Percentiles rank a stretch among this genome's conserved stretches.
Conservation (phyloP, 1,140 invertebrate species). For the Cydia fagiglandana region DNA sequence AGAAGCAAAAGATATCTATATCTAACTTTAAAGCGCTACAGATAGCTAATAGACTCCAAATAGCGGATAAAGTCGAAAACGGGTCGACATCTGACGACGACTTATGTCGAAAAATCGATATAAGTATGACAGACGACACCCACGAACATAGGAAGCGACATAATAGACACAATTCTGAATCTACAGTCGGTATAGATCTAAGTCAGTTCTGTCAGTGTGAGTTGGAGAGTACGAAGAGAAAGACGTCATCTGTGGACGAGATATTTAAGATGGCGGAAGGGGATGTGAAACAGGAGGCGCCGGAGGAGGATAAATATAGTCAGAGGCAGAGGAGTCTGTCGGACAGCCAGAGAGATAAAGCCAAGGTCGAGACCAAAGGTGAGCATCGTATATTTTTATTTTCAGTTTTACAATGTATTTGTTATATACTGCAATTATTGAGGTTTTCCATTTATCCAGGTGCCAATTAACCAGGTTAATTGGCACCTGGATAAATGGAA, state of each 20-base stretch:
- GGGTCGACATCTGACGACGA: constrained; percentile 68
- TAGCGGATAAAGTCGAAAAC: constrained; percentile 65
- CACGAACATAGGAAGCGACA: constrained; percentile 69
- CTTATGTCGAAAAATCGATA: constrained; percentile 72
- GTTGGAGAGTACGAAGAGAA: constrained; percentile 61
- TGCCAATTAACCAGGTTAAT: too few species aligned
- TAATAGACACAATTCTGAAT: constrained; percentile 70
- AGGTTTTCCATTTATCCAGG: too few species aligned
- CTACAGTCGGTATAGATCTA: constrained; percentile 71
- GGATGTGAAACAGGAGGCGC: constrained; percentile 63
- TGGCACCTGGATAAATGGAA: too few species aligned
- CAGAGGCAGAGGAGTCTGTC: constrained; percentile 86
- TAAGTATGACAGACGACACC: constrained; percentile 69
- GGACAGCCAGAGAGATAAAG: constrained; percentile 82
- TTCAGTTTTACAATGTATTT: too few species aligned
- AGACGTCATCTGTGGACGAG: constrained; percentile 84
- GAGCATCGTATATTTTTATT: constrained; percentile 20
- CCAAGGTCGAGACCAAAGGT: constrained; percentile 72
- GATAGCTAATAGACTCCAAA: constrained; percentile 71
- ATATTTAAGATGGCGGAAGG: constrained; percentile 80
- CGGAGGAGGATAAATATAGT: constrained; percentile 81
- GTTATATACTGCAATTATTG: too few species aligned
- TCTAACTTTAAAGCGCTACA: constrained; percentile 76
- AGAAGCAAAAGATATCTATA: constrained; percentile 76
- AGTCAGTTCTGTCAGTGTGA: constrained; percentile 78